Evolutionary conservation across 2,797 vertebrate genomes (phyloP).

Genomic region (Hapalemur alaotrensis): DNA sequence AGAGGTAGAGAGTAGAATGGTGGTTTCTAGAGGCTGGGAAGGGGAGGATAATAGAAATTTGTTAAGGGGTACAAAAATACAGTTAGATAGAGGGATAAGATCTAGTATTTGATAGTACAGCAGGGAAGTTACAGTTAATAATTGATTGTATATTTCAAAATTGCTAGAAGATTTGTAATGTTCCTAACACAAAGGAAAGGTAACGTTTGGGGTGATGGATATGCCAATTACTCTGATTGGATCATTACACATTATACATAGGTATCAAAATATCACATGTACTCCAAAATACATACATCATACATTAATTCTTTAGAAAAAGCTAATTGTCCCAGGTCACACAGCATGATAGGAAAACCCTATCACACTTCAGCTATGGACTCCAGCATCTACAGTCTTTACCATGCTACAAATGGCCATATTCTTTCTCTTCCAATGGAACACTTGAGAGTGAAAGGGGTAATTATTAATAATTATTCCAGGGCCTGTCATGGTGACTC

Average conservation of each 20-base stretch:
- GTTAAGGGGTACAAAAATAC: background rate
- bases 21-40: background rate
- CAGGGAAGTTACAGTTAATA: background rate
- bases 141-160: background rate
- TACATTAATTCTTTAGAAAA: background rate
- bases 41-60: background rate
- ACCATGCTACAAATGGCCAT: too few relatives aligned
- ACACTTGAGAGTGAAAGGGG: too few relatives aligned
- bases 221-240: background rate
- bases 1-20: background rate
- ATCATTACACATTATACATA: background rate
- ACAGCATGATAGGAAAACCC: too few relatives aligned
- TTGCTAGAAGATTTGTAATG: background rate
- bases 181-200: background rate
- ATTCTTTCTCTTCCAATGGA: too few relatives aligned
- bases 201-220: background rate
- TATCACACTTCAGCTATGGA: too few relatives aligned
- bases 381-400: too few relatives aligned
- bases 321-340: background rate
- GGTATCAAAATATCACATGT: background rate
- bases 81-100: background rate
- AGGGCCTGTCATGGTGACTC: too few relatives aligned
- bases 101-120: background rate
- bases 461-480: too few relatives aligned
- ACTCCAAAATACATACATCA: background rate